These are phyloP conservation scores for Sycophila texana DNA, from an alignment of 2,888 invertebrate species.

Conservation along the genomic window DNA sequence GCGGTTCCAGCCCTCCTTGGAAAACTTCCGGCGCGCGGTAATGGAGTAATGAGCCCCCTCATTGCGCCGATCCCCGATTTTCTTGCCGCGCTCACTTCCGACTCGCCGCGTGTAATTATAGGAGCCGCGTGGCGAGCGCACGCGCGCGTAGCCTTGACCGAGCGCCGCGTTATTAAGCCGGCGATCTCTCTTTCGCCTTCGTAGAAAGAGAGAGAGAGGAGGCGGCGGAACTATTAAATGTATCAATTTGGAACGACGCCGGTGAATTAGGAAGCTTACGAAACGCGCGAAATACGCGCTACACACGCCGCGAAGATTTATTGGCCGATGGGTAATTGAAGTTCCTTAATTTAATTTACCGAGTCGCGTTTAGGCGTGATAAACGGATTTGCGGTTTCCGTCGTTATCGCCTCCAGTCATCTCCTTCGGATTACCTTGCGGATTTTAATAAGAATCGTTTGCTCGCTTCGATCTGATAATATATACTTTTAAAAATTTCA, in stretches of 20 bases:
- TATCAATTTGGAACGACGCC: constrained; percentile 24
- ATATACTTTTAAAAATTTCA: no score
- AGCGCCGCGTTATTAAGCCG: constrained; percentile 5
- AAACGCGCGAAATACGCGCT: background rate
- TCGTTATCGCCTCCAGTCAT: no score
- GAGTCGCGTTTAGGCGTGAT: no score
- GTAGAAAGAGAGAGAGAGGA: no score
- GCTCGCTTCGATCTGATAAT: no score
- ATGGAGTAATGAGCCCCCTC: constrained; percentile 26
- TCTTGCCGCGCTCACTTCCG: constrained; percentile 1
- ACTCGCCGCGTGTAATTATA: background rate
- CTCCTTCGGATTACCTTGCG: no score
- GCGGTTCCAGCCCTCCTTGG: constrained; percentile 7
- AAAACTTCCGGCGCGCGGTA: constrained; percentile 16
- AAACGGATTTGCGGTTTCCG: no score
- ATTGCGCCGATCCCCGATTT: constrained; percentile 21
- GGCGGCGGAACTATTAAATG: constrained; percentile 23
- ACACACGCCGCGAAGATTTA: no score
- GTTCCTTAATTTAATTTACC: no score
- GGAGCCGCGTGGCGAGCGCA: background rate
- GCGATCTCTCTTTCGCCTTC: background rate
- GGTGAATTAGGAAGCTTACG: constrained; percentile 23
- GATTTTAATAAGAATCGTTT: no score
- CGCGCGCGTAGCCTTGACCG: background rate
- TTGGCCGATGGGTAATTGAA: no score